A percentile compares a stretch with the other conserved stretches of the same genome.
phyloP scores from a whole-genome alignment of 2,888 invertebrate genomes.

The Eumacrocentrus americanus region DNA sequence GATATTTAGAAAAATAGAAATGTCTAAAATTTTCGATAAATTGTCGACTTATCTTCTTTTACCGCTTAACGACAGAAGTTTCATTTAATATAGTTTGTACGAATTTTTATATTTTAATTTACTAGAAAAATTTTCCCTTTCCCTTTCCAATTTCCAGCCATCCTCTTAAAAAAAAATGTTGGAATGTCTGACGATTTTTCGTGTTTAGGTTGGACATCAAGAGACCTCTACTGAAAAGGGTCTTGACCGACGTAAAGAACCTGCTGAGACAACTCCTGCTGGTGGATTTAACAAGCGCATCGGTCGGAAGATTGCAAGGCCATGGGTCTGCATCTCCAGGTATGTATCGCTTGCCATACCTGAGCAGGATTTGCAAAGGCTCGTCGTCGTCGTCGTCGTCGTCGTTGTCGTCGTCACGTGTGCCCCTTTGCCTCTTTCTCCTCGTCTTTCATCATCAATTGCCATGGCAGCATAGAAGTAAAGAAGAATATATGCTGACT shows the following conservation, averaged over 20 bases:
- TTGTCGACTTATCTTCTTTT: background rate
- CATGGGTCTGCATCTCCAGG: conserved; percentile 13
- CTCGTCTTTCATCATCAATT: background rate
- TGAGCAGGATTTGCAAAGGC: conserved; percentile 20
- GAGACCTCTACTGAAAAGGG: too few relatives aligned
- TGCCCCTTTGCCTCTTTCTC: conserved; percentile 29
- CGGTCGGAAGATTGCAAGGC: conserved; percentile 19
- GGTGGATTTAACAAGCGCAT: conserved; percentile 41
- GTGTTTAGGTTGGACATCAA: background rate
- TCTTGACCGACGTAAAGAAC: conserved; percentile 32
- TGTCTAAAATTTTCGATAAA: background rate
- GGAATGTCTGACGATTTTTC: background rate
- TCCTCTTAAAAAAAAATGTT: too few relatives aligned
- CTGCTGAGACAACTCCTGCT: conserved; percentile 31
- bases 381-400: too few relatives aligned
- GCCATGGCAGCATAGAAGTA: too few relatives aligned
- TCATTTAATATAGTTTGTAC: too few relatives aligned
- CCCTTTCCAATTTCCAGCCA: background rate
- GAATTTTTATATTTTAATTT: too few relatives aligned
- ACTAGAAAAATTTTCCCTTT: too few relatives aligned
- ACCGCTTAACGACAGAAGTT: too few relatives aligned
- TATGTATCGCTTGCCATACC: conserved; percentile 23
- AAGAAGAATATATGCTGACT: too few relatives aligned
- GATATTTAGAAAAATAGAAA: background rate
- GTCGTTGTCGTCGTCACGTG: too few relatives aligned